These are phyloP conservation scores for Leptinotarsa undecemlineata DNA, from an alignment of 1,140 invertebrate species.

Conservation along the genomic window DNA sequence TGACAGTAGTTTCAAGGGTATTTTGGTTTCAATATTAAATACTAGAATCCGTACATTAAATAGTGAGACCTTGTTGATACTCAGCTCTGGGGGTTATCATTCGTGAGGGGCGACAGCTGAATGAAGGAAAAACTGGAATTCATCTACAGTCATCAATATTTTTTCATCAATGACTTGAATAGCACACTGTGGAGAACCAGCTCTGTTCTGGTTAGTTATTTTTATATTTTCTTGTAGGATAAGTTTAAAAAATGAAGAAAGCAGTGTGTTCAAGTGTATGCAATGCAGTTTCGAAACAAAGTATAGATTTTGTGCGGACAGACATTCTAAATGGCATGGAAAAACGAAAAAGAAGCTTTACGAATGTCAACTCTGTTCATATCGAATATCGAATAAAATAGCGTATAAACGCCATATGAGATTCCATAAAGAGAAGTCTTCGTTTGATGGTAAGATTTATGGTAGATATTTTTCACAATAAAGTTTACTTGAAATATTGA, in stretches of 20 bases:
- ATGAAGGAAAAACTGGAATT: too few species aligned
- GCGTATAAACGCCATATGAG: background rate
- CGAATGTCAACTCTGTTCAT: conserved; percentile 7
- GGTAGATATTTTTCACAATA: background rate
- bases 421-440: background rate
- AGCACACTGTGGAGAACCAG: too few species aligned
- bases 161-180: too few species aligned
- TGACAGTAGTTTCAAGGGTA: too few species aligned
- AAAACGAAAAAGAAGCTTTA: conserved; percentile 6
- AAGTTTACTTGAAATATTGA: background rate
- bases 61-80: too few species aligned
- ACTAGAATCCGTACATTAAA: too few species aligned
- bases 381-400: background rate
- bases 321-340: conserved; percentile 2
- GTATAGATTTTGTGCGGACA: background rate
- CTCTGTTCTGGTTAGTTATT: too few species aligned
- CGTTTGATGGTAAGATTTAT: background rate
- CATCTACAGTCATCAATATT: too few species aligned
- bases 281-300: conserved; percentile 12
- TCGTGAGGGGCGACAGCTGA: too few species aligned
- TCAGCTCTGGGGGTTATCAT: too few species aligned
- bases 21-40: too few species aligned
- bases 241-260: background rate
- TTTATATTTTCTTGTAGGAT: background rate
- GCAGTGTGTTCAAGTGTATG: background rate